A percentile compares a stretch with the other conserved stretches of the same genome.
These are phyloP conservation scores for Chunga burmeisteri DNA, from an alignment of 2,113 vertebrate species.

Conservation along the genomic window DNA sequence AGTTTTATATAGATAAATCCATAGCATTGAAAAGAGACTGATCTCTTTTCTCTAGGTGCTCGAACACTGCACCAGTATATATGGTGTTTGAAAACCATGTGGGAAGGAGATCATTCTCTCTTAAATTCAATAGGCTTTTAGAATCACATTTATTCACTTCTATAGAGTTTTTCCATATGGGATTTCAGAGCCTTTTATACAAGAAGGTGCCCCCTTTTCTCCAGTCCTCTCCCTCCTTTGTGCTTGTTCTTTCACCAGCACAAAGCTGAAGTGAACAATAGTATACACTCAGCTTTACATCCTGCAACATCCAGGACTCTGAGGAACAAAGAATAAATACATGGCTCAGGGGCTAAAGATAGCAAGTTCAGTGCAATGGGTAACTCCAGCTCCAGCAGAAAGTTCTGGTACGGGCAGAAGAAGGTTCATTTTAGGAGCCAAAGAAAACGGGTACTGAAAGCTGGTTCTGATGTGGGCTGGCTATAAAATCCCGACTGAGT, in stretches of 20 bases:
- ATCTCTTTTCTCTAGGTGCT: conserved; percentile 22
- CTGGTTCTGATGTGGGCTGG: neutral
- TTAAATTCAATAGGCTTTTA: conserved; percentile 44
- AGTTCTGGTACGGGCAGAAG: neutral
- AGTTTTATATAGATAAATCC: conserved; percentile 20
- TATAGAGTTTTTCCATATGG: conserved; percentile 13
- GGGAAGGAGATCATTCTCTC: conserved; percentile 34
- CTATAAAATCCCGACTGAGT: conserved; percentile 3
- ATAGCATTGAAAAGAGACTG: conserved; percentile 1
- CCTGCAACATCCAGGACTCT: neutral
- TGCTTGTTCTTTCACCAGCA: conserved; percentile 32
- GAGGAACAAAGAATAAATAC: conserved; percentile 25
- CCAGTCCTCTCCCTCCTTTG: conserved; percentile 17
- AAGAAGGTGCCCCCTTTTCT: conserved; percentile 26
- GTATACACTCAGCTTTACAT: neutral
- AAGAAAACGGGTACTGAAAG: neutral
- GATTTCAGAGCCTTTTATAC: conserved; percentile 30
- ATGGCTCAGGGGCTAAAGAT: neutral
- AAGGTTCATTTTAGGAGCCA: neutral
- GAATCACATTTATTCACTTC: conserved; percentile 40
- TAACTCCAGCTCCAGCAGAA: neutral
- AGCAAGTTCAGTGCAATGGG: neutral
- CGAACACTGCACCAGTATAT: neutral
- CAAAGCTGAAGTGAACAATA: conserved; percentile 53
- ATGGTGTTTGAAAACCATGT: conserved; percentile 6